Evolutionary conservation across 2,797 vertebrate genomes (phyloP).

Genomic region (Megaceryle alcyon): DNA sequence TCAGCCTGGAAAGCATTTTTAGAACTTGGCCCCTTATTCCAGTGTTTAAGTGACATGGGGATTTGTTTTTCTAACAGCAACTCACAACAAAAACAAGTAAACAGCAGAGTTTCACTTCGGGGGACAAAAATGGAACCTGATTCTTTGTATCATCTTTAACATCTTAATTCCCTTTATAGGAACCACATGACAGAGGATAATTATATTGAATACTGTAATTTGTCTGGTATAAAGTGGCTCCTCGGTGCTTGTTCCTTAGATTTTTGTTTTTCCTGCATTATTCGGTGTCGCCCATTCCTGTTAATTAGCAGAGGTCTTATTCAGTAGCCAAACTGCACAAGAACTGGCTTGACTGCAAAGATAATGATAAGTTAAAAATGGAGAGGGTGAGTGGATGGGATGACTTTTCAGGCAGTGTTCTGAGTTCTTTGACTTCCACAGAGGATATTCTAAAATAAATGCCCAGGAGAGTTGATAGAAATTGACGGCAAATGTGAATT

Average conservation of each 20-base stretch:
- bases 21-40: not conserved
- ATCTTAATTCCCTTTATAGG: not conserved
- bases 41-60: too few species aligned
- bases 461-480: too few species aligned
- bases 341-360: not conserved
- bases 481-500: too few species aligned
- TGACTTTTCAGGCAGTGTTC: too few species aligned
- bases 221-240: not conserved
- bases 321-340: not conserved
- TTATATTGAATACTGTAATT: not conserved
- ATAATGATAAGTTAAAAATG: too few species aligned
- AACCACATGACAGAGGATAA: not conserved
- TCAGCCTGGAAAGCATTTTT: not conserved
- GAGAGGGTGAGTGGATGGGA: too few species aligned
- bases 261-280: not conserved
- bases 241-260: not conserved
- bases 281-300: not conserved
- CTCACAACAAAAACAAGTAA: not conserved
- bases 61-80: too few species aligned
- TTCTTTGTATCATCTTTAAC: not conserved
- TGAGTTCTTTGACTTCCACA: too few species aligned
- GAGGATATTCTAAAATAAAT: too few species aligned
- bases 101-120: not conserved
- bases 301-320: not conserved
- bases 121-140: not conserved